These are phyloP conservation scores for Lithophane leautieri DNA, from an alignment of 2,888 invertebrate species.

Conservation along the genomic window DNA sequence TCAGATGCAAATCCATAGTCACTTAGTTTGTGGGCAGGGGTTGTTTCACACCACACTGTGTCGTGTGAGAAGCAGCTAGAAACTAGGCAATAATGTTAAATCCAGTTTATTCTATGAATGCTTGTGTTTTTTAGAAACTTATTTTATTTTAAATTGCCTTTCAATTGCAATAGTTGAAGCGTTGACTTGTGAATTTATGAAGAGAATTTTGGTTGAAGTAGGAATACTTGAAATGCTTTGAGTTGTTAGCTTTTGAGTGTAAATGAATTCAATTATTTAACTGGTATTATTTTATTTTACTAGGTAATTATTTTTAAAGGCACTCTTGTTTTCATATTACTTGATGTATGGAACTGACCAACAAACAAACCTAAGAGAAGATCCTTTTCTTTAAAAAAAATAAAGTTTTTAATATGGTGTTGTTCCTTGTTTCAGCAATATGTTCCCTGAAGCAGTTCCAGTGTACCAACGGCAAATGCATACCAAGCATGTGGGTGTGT, in stretches of 20 bases:
- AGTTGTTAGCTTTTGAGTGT: background rate
- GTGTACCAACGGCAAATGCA: conserved; percentile 94
- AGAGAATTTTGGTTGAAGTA: conserved; percentile 13
- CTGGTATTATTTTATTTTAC: too few species aligned
- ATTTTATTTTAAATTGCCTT: conserved; percentile 10
- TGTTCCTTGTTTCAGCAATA: conserved; percentile 80
- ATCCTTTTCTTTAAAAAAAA: too few species aligned
- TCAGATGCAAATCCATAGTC: conserved; percentile 46
- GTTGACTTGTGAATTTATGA: conserved; percentile 27
- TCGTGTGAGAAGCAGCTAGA: background rate
- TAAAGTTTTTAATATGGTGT: too few species aligned
- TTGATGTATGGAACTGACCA: too few species aligned
- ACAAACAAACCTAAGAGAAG: too few species aligned
- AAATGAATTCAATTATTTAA: conserved; percentile 12
- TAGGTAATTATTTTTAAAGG: too few species aligned
- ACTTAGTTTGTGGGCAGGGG: conserved; percentile 25
- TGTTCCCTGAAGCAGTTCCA: conserved; percentile 94
- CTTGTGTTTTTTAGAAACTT: background rate
- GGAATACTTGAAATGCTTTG: conserved; percentile 22
- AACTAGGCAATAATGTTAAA: background rate
- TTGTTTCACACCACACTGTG: conserved; percentile 13
- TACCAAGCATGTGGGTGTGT: conserved; percentile 94
- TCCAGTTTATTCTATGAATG: background rate
- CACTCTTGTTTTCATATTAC: too few species aligned
- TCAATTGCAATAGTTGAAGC: conserved; percentile 12